phyloP scores from a whole-genome alignment of 2,888 invertebrate species.

The Hydrotaea cyrtoneurina region DNA sequence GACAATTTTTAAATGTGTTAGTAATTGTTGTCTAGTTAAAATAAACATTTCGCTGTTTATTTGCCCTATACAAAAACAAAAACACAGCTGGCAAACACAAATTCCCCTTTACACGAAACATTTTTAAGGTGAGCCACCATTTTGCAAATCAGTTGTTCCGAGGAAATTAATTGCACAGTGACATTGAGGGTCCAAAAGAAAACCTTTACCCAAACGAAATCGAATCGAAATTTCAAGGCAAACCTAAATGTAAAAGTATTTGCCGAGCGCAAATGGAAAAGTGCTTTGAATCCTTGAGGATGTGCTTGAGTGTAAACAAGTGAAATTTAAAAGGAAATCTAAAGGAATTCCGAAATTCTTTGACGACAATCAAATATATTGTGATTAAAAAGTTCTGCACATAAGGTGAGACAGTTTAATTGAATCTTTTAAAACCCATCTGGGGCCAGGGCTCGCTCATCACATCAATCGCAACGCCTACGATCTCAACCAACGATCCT shows the following conservation, averaged over 20 bases:
- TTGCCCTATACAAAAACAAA: neutral
- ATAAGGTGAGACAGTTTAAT: no score
- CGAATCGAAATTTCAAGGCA: neutral
- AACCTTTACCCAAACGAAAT: neutral
- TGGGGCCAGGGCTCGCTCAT: no score
- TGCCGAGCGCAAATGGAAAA: neutral
- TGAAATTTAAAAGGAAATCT: no score
- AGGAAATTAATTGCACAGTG: slow-evolving; percentile 30
- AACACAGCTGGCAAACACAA: neutral
- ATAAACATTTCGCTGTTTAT: slow-evolving; percentile 13
- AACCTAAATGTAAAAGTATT: neutral
- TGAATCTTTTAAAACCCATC: no score
- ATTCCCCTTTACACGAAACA: slow-evolving; percentile 34
- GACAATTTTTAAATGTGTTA: slow-evolving; percentile 17
- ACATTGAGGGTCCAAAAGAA: slow-evolving; percentile 3
- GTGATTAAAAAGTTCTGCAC: no score
- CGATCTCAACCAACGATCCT: no score
- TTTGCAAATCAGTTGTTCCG: slow-evolving; percentile 36
- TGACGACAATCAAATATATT: no score
- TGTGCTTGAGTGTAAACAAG: no score
- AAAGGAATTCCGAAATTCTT: no score
- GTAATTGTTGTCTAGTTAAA: slow-evolving; percentile 6
- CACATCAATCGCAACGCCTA: no score
- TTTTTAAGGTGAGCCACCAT: slow-evolving; percentile 39
- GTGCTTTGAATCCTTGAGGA: no score